Percentiles rank a stretch among this genome's conserved stretches.
phyloP scores from a whole-genome alignment of 2,888 invertebrate species.

The Ganaspis brasiliensis region DNA sequence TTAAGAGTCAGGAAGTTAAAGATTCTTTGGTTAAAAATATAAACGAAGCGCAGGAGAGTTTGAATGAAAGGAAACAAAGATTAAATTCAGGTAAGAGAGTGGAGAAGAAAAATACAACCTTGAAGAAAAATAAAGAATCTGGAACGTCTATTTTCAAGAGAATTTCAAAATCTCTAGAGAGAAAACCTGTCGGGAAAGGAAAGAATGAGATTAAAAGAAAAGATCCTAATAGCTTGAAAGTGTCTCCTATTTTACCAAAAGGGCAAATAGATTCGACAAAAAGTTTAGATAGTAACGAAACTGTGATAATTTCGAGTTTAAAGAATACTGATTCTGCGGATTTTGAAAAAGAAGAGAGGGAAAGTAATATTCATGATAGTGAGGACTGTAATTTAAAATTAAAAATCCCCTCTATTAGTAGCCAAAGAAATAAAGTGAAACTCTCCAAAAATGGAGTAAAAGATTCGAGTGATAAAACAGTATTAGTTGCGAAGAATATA shows the following conservation, averaged over 20 bases:
- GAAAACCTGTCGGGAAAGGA: not conserved
- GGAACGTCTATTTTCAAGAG: not conserved
- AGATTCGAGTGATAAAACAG: too few species aligned
- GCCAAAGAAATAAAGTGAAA: not conserved
- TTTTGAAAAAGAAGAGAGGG: not conserved
- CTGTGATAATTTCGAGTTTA: not conserved
- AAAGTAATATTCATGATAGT: not conserved
- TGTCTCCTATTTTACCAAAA: not conserved
- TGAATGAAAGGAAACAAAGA: not conserved
- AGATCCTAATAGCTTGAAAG: not conserved
- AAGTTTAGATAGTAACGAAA: not conserved
- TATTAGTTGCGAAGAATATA: too few species aligned
- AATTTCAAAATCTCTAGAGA: conserved; percentile 1
- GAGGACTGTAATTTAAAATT: not conserved
- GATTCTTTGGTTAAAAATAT: not conserved
- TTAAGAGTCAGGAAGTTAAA: not conserved
- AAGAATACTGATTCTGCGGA: not conserved
- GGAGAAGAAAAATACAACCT: not conserved
- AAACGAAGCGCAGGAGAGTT: not conserved
- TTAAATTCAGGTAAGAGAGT: not conserved
- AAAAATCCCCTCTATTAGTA: not conserved
- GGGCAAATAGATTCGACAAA: not conserved
- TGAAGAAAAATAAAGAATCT: not conserved
- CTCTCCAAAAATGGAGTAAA: too few species aligned
- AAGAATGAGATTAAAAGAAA: not conserved